phyloP scores from a whole-genome alignment of 1,140 invertebrate species.

The Yoshiicerus persimilis region DNA sequence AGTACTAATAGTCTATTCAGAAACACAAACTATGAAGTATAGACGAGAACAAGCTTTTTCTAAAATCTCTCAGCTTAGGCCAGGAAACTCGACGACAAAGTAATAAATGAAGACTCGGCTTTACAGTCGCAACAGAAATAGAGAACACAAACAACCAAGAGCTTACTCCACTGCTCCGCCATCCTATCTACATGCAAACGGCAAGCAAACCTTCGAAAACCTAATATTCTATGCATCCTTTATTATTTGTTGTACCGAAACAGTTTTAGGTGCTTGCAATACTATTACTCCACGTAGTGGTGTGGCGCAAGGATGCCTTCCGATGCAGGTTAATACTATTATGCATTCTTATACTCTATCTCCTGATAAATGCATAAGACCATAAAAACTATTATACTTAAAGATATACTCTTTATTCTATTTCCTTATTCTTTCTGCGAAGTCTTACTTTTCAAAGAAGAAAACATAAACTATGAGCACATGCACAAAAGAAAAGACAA shows the following conservation, averaged over 20 bases:
- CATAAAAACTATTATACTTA: neutral
- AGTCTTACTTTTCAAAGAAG: neutral
- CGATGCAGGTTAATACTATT: neutral
- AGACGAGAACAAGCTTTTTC: neutral
- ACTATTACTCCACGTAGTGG: too few species aligned
- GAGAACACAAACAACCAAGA: neutral
- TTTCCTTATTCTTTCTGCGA: neutral
- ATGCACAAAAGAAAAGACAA: neutral
- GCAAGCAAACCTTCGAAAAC: neutral
- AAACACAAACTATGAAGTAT: neutral
- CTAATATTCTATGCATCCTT: neutral
- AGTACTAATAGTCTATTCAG: neutral
- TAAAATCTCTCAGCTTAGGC: neutral
- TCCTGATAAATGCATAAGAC: neutral
- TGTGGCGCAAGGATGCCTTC: neutral
- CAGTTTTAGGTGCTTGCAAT: too few species aligned
- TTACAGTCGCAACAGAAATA: neutral
- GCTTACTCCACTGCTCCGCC: neutral
- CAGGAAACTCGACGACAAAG: neutral
- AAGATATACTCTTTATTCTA: neutral
- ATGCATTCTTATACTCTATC: neutral
- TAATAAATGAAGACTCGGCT: conserved; percentile 6
- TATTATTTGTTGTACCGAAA: neutral
- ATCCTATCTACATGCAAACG: neutral
- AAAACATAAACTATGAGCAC: neutral